These are phyloP conservation scores for Microctenopoma lineatum DNA, from an alignment of 2,797 vertebrate genomes.

Conservation along the genomic window DNA sequence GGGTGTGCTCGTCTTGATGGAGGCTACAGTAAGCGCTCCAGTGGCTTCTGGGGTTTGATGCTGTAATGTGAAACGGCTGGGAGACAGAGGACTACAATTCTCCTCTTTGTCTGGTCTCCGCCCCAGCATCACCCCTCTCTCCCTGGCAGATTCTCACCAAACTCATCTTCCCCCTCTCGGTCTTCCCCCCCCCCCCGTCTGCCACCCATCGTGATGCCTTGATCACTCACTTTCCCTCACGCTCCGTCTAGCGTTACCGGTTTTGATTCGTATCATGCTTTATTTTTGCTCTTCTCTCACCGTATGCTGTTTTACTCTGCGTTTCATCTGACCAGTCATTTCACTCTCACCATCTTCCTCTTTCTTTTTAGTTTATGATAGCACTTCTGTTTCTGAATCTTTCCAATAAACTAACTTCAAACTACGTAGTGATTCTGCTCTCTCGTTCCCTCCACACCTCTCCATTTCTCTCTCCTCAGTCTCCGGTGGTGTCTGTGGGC, in stretches of 20 bases:
- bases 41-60: conserved; percentile 81
- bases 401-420: conserved; percentile 11
- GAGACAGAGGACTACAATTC: conserved; percentile 76
- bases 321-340: conserved; percentile 17
- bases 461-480: conserved; percentile 80
- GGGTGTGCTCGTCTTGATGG: conserved; percentile 81
- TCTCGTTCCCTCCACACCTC: conserved; percentile 2
- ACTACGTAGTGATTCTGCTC: not conserved
- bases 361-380: not conserved
- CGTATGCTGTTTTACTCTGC: conserved; percentile 23
- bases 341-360: not conserved
- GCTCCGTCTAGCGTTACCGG: conserved; percentile 44
- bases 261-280: conserved; percentile 48
- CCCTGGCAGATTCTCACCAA: conserved; percentile 62
- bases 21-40: conserved; percentile 80
- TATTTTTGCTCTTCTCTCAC: conserved; percentile 48
- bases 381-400: not conserved
- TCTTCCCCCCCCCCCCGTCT: conserved; percentile 56
- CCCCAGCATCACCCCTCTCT: conserved; percentile 63
- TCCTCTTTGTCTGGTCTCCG: conserved; percentile 69
- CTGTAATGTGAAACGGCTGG: conserved; percentile 84
- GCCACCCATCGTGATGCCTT: conserved; percentile 71
- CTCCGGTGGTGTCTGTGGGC: conserved; percentile 96
- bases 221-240: conserved; percentile 49
- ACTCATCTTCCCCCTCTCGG: conserved; percentile 65